Evolutionary conservation across 2,888 invertebrate genomes (phyloP).

Genomic region (Temnothorax unifasciatus): DNA sequence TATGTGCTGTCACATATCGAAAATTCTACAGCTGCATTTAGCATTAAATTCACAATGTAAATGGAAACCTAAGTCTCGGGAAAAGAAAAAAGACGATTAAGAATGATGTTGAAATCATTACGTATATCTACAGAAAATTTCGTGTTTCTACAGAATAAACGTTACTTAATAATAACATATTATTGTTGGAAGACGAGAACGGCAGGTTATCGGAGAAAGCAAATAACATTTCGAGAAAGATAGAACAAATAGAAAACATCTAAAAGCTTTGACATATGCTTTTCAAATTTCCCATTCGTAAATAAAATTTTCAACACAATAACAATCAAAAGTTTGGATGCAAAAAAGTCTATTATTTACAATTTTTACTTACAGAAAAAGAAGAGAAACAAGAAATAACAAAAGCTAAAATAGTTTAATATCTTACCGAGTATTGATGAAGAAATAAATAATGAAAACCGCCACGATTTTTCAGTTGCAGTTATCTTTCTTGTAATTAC

Average conservation of each 20-base stretch:
- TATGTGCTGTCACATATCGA: not conserved
- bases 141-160: not conserved
- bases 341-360: constrained; percentile 8
- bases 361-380: not conserved
- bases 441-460: not conserved
- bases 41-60: not conserved
- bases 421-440: not conserved
- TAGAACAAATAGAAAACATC: not conserved
- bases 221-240: not conserved
- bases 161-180: not conserved
- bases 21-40: constrained; percentile 4
- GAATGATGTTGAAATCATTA: not conserved
- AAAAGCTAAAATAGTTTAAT: constrained; percentile 1
- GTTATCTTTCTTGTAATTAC: not conserved
- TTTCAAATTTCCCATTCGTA: not conserved
- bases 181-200: constrained; percentile 39
- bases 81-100: not conserved
- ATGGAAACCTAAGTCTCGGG: not conserved
- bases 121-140: not conserved
- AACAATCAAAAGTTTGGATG: not conserved
- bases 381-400: not conserved
- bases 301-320: constrained; percentile 10
- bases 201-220: not conserved
- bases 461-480: not conserved
- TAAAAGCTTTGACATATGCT: not conserved